Conservation (phyloP, 2,888 invertebrate species). For the Archips crataeganus region DNA sequence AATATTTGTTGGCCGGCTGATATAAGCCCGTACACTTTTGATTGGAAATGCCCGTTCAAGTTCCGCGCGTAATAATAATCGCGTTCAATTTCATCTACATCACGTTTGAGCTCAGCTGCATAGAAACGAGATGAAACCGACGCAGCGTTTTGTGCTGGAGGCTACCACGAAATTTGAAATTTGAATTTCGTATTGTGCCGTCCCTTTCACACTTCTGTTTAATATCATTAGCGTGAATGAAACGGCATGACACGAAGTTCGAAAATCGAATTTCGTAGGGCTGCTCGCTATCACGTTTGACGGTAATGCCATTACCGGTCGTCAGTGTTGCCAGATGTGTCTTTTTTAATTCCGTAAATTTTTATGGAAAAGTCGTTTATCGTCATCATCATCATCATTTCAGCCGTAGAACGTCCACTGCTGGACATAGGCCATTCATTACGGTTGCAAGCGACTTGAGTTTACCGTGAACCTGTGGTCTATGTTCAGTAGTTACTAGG, state of each 20-base stretch:
- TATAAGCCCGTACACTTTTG: background rate
- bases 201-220: too few relatives aligned
- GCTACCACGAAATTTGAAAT: too few relatives aligned
- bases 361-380: background rate
- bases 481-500: too few relatives aligned
- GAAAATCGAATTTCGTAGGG: background rate
- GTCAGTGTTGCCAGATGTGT: background rate
- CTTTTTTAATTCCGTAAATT: background rate
- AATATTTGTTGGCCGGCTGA: background rate
- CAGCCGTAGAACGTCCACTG: too few relatives aligned
- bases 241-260: too few relatives aligned
- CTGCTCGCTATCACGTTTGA: background rate
- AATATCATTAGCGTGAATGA: too few relatives aligned
- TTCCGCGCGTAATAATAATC: background rate
- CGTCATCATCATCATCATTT: too few relatives aligned
- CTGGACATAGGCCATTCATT: too few relatives aligned
- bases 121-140: conserved; percentile 5
- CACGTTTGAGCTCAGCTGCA: conserved; percentile 6
- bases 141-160: background rate
- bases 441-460: too few relatives aligned
- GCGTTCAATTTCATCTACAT: background rate
- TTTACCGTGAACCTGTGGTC: too few relatives aligned
- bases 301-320: background rate
- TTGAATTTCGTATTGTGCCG: too few relatives aligned
- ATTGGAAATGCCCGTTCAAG: too few relatives aligned